These are phyloP conservation scores for Cassiopea andromeda DNA, from an alignment of 30 jellyfish, hydroid and myxozoan genomes.

Conservation along the genomic window DNA sequence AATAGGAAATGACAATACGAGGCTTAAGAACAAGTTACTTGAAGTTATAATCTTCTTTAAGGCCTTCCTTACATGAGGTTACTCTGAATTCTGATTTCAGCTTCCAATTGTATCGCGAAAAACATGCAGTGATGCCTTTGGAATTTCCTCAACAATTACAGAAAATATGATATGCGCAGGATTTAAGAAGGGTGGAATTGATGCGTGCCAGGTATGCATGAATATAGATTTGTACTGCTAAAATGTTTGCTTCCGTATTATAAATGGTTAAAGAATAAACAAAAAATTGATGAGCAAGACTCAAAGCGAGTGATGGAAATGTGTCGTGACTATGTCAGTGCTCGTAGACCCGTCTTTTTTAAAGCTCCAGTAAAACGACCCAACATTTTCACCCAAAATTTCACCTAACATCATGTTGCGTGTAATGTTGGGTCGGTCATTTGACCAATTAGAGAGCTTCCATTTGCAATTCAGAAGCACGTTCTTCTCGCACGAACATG, in stretches of 20 bases:
- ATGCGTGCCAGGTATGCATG: conserved; percentile 85
- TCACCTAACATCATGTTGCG: no score
- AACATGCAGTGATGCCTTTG: conserved; percentile 52
- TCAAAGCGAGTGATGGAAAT: no score
- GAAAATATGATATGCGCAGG: conserved; percentile 91
- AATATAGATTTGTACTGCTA: not conserved
- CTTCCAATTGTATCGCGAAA: conserved; percentile 45
- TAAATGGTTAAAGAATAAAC: not conserved
- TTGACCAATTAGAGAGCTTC: no score
- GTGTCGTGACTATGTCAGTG: no score
- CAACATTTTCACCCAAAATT: no score
- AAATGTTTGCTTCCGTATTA: not conserved
- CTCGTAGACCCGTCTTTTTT: no score
- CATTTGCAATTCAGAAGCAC: no score
- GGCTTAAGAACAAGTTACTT: not conserved
- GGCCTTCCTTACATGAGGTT: not conserved
- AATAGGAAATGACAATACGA: not conserved
- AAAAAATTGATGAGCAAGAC: not conserved
- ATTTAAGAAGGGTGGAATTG: conserved; percentile 81
- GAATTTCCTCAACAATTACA: conserved; percentile 23
- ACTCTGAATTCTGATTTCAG: not conserved
- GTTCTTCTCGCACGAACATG: no score
- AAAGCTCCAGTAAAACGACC: no score
- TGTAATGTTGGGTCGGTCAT: no score
- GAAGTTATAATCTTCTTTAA: not conserved